phyloP scores from a whole-genome alignment of 1,140 invertebrate species.

The Contarinia nasturtii region DNA sequence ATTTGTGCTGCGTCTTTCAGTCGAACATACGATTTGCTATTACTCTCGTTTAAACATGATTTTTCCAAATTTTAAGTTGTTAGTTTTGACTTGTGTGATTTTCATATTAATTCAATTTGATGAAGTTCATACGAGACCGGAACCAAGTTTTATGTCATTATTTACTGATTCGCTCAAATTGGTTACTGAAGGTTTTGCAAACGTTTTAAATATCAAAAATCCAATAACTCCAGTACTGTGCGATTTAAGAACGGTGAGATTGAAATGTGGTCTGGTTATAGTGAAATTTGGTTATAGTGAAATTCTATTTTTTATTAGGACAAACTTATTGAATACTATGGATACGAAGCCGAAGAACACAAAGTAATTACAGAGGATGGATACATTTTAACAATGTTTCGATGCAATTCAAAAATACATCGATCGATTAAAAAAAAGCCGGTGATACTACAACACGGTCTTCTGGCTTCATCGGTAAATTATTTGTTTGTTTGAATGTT shows the following conservation, averaged over 20 bases:
- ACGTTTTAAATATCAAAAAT: background rate
- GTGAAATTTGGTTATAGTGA: background rate
- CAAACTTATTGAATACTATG: constrained; percentile 12
- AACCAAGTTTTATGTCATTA: too few relatives aligned
- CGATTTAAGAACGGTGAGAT: background rate
- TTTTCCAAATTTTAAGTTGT: too few relatives aligned
- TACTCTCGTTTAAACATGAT: too few relatives aligned
- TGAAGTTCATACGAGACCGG: too few relatives aligned
- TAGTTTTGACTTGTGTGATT: too few relatives aligned
- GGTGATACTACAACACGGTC: constrained; percentile 37
- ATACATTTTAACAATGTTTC: constrained; percentile 24
- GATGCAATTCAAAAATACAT: constrained; percentile 5
- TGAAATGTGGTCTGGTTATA: background rate
- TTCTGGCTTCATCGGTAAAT: constrained; percentile 27
- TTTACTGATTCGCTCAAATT: too few relatives aligned
- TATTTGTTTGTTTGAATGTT: too few relatives aligned
- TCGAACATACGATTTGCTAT: too few relatives aligned
- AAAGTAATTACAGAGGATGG: constrained; percentile 22
- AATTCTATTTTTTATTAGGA: background rate
- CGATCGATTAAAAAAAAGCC: constrained; percentile 4
- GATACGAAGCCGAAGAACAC: constrained; percentile 30
- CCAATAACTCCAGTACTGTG: background rate
- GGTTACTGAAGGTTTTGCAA: too few relatives aligned
- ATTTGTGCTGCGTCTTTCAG: too few relatives aligned
- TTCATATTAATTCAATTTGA: too few relatives aligned